Evolutionary conservation across 2,888 invertebrate species (phyloP), one percentile per base, ranked within the genome.

Genomic region (Amaurobius ferox): DNA sequence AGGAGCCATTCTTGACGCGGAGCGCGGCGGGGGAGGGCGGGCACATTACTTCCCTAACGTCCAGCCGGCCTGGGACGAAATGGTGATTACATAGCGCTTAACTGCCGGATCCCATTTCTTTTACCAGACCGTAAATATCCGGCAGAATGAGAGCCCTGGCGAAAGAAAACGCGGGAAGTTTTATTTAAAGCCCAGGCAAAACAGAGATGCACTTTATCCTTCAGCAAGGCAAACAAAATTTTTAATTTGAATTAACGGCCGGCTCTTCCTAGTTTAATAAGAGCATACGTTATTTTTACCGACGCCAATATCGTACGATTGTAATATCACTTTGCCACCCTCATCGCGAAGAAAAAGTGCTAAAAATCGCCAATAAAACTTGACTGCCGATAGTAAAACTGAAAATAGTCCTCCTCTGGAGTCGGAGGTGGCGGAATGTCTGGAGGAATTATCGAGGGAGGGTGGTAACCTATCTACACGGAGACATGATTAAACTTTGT

Each of bases 401-500:
- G 35, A 85, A 64, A 76, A 81, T 76, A 32, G 74, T 74, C 77
- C 55, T 73, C 67, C 26, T 7, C 40, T 16, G 61, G 68, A 32
- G 62, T 44, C 62, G 78, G 61, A 30, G 26, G 55, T 61, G 72
- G 32, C 29, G 73, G 86, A 77, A 85, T 71, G 77, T 77, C 55
- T 77, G 77, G 40, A 67, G 62, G 70, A 81, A 74, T 73, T 68
- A 73, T 74, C 80, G 35, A 32, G 35, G 44, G 64, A n/a, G 30
- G 76, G 40, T 1, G 76, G 61, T 5, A 32, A 28, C 68, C 55
- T 16, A 67, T 55, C 48, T 70, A 28, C 64, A 29, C 48, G 30
- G 70, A 48, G 79, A 79, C 79, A 86, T 86, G 86, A 86, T 86
- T 86, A 86, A 86, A 86, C 79, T 86, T 86, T 86, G 86, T 86